phyloP scores from a whole-genome alignment of 2,113 vertebrate species.

The Colaptes auratus region DNA sequence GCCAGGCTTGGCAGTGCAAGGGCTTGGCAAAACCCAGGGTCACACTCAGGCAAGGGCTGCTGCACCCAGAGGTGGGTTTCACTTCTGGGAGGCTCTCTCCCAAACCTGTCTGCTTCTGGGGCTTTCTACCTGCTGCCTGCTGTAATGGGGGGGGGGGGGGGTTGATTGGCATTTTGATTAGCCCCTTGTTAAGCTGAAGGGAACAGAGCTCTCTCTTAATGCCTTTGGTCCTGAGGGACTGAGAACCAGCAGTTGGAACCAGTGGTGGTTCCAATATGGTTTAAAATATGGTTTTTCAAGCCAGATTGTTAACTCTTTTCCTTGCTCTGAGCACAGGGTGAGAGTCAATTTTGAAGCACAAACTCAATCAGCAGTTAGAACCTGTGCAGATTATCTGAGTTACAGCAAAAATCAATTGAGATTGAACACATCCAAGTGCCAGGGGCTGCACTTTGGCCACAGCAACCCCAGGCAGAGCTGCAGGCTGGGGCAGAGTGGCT shows the following conservation, averaged over 20 bases:
- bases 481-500: too few relatives aligned
- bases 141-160: not conserved
- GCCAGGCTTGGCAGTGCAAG: not conserved
- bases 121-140: not conserved
- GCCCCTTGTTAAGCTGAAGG: not conserved
- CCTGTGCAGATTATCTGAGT: too few relatives aligned
- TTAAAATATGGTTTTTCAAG: too few relatives aligned
- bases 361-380: too few relatives aligned
- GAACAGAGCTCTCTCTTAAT: not conserved
- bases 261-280: not conserved
- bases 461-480: too few relatives aligned
- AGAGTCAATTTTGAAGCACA: too few relatives aligned
- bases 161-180: not conserved
- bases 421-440: too few relatives aligned
- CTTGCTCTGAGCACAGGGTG: too few relatives aligned
- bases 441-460: too few relatives aligned
- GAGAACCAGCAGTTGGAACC: not conserved
- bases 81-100: not conserved
- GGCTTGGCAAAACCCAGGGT: not conserved
- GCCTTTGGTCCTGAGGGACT: conserved; percentile 17
- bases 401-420: too few relatives aligned
- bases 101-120: too few relatives aligned
- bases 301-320: too few relatives aligned
- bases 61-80: not conserved
- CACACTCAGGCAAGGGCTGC: not conserved